Percentiles rank a stretch among this genome's conserved stretches.
Conservation (phyloP, 2,888 invertebrate genomes). For the Ctenicera cuprea region DNA sequence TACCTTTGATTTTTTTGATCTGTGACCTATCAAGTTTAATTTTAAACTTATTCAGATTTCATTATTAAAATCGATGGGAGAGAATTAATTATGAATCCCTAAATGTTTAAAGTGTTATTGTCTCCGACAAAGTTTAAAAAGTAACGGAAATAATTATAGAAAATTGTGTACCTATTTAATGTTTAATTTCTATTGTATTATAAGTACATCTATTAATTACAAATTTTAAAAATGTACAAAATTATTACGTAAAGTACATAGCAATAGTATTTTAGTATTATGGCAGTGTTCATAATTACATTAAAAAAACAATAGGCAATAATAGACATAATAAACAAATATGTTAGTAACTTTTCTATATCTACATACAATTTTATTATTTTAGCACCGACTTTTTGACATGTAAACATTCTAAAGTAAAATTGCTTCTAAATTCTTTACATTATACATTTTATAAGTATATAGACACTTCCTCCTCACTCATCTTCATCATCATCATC, state of each 20-base stretch:
- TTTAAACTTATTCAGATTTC: too few relatives aligned
- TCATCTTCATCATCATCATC: background rate
- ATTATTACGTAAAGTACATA: conserved; percentile 3
- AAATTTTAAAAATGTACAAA: background rate
- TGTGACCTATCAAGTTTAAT: too few relatives aligned
- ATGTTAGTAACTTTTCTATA: conserved; percentile 10
- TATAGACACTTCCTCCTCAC: background rate
- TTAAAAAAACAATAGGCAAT: background rate
- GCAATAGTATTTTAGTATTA: background rate
- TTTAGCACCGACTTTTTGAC: background rate
- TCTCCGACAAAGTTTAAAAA: too few relatives aligned
- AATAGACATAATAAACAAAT: background rate
- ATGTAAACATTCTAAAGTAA: background rate
- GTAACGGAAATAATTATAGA: too few relatives aligned
- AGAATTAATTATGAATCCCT: too few relatives aligned
- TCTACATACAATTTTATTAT: background rate
- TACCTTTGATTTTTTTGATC: too few relatives aligned
- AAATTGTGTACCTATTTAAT: background rate
- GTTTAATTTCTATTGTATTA: background rate
- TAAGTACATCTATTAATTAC: background rate
- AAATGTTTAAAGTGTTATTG: too few relatives aligned
- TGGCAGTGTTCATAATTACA: conserved; percentile 22
- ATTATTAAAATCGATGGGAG: too few relatives aligned
- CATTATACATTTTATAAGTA: background rate
- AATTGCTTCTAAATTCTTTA: conserved; percentile 8